Percentiles rank a stretch among this genome's conserved stretches.
Conservation (phyloP, 2,797 vertebrate species). For the Malurus leucopterus region DNA sequence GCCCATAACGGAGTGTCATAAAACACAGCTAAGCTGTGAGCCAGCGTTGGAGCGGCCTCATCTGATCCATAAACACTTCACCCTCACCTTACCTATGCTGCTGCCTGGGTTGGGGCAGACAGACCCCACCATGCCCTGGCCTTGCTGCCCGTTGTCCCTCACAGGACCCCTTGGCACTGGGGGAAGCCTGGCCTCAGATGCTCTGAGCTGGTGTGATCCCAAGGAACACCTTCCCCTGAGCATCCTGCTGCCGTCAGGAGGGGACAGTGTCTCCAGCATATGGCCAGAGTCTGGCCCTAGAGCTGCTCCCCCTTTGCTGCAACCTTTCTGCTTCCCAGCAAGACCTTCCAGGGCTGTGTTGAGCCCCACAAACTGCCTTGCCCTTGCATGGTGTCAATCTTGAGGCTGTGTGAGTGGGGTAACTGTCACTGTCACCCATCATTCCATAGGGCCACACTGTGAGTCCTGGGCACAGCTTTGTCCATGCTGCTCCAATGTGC, state of each 20-base stretch:
- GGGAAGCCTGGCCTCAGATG: background rate
- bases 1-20: slow-evolving; percentile 52
- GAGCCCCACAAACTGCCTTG: background rate
- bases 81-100: background rate
- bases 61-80: slow-evolving; percentile 36
- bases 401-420: accelerated
- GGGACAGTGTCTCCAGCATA: background rate
- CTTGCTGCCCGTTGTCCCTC: background rate
- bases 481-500: accelerated
- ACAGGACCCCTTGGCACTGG: background rate
- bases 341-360: background rate
- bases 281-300: background rate
- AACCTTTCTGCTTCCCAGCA: background rate
- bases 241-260: background rate
- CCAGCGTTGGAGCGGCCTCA: slow-evolving; percentile 21
- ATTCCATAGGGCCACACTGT: accelerated
- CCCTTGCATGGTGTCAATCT: accelerated
- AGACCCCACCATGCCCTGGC: background rate
- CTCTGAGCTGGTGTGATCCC: accelerated
- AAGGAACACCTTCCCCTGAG: background rate
- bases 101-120: background rate
- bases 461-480: background rate
- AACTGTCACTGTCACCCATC: background rate
- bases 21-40: slow-evolving; percentile 18
- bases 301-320: background rate